Percentiles rank a stretch among this genome's conserved stretches.
Evolutionary conservation across 1,140 invertebrate species (phyloP).

Genomic region (Microplitis demolitor): DNA sequence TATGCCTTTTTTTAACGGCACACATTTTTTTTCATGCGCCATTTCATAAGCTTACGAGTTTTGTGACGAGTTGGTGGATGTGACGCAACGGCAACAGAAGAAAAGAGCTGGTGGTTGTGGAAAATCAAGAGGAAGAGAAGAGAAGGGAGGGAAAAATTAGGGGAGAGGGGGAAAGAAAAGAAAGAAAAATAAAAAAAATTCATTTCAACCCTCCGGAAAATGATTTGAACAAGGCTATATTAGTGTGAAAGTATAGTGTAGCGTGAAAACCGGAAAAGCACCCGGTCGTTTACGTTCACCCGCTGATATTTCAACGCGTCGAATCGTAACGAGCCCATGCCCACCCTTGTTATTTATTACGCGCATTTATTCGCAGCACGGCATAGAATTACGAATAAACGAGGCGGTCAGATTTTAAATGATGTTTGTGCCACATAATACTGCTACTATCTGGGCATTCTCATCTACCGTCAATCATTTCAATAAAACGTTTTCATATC

Average conservation of each 20-base stretch:
- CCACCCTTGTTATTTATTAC: conserved; percentile 16
- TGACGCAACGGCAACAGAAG: too few species aligned
- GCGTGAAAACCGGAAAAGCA: background rate
- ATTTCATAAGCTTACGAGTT: too few species aligned
- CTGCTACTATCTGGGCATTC: background rate
- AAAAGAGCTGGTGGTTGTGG: too few species aligned
- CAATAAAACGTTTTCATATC: background rate
- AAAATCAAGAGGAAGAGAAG: too few species aligned
- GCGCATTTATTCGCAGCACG: conserved; percentile 7
- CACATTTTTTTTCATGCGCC: too few species aligned
- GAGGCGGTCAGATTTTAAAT: conserved; percentile 19
- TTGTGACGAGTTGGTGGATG: too few species aligned
- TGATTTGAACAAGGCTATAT: too few species aligned
- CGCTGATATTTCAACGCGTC: conserved; percentile 20
- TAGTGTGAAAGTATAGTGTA: background rate
- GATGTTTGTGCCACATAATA: conserved; percentile 1
- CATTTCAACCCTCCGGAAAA: too few species aligned
- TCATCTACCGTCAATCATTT: background rate
- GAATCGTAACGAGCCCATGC: conserved; percentile 14
- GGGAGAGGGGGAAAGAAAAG: too few species aligned
- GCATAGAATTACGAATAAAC: conserved; percentile 15
- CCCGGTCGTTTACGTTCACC: conserved; percentile 3
- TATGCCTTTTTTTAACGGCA: too few species aligned
- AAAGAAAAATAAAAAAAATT: too few species aligned
- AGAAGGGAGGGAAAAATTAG: too few species aligned